Evolutionary conservation across 2,113 vertebrate genomes (phyloP), one percentile per base, ranked within the genome.

Genomic region (Psammodynastes pulverulentus): DNA sequence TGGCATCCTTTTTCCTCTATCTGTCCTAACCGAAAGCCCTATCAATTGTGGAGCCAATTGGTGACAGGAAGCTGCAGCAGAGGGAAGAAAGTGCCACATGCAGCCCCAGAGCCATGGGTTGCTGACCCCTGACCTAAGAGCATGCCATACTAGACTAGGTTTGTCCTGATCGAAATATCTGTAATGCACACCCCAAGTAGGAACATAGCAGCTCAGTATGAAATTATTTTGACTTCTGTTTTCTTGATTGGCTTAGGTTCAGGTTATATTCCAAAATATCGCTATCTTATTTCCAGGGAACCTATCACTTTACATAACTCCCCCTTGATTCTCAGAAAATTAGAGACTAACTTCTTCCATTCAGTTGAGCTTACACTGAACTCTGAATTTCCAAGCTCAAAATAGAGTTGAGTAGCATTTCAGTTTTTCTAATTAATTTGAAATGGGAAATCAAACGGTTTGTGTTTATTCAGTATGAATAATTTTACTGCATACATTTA

Each of bases 351-450:
- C 58, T 54, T 84, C 53, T 48, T 10, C 43, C 23, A 79, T 90
- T 34, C 13, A 88, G 9, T 49, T 9, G 39, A 56, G 89, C 29
- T 89, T 86, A 24, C 34, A 39, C 1, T 54, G 29, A 93, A 39
- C 58, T 93, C 84, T 79, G 53, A 58, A 87, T 45, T 34, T 91
- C 51, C 58, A 86, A 43, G 87, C 90, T 93, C 54, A 93, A 89
- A 91, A 89, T 43, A 86, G 79, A 89, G 17, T 89, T 54, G 79
- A 8, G 53, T 12, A 43, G 45, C 89, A 62, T 56, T 88, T 45
- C 72, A 15, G 79, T 45, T 89, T 88, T 89, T 85, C 86, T 93
- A 91, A 93, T 91, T 93, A 91, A 91, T 89, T 89, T 91, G 87
- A 52, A 62, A 91, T 85, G 79, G 54, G 72, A 86, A 91, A 91